Evolutionary conservation across 2,888 invertebrate genomes (phyloP), one percentile per base, ranked within the genome.

Genomic region (Synergus laeviventris): DNA sequence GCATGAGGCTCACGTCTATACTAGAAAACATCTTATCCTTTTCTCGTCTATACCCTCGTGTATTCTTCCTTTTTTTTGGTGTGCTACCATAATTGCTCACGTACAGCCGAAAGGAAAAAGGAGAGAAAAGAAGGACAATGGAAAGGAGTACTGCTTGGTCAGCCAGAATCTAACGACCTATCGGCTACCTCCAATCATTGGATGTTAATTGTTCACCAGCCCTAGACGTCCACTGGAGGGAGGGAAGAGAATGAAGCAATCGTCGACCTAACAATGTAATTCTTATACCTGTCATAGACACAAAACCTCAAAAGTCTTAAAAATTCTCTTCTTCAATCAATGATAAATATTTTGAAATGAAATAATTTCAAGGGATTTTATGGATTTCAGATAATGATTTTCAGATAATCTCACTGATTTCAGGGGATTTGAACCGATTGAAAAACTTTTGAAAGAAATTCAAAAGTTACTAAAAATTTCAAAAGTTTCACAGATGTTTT

Each of bases 121-220:
- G 79, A 80, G 78, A 80, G 42, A 82, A 82, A 82, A 79, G 75
- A 81, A 81, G 79, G 82, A 83, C 83, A 82, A 84, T 82, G 81
- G 79, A 82, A 80, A 81, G 82, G 81, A 85, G 84, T 85, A 82
- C 84, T 85, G 87, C 87, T 76, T 81, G 87, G 85, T 88, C 87
- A 87, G 88, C 87, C 86, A 81, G 87, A 87, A 86, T 84, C 85
- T 87, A 87, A 88, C 87, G 87, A 87, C 84, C 84, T 82, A 84
- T 85, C 83, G 85, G 80, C 81, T 79, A 82, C 78, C 82, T 80
- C 84, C 86, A 86, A 87, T 87, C 86, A 87, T 86, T 86, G 84
- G 86, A 87, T 86, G 87, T 87, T 87, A 87, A 87, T 87, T 87
- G 87, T 81, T 83, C 83, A 75, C 74, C 74, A 80, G 77, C 38